phyloP scores from a whole-genome alignment of 1,140 invertebrate species.

The Leptinotarsa texana region DNA sequence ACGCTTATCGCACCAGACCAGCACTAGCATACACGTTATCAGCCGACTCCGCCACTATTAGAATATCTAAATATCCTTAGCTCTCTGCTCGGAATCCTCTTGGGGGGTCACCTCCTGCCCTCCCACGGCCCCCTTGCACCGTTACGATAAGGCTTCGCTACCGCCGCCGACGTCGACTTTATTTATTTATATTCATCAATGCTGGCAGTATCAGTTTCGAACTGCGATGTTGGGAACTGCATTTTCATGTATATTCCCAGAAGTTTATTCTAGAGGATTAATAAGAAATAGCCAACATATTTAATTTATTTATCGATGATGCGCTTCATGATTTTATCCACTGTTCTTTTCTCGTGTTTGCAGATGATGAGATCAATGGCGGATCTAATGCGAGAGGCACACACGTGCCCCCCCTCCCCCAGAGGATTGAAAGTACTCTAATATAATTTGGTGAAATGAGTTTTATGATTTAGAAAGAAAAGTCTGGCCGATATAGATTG shows the following conservation, averaged over 20 bases:
- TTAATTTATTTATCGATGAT: too few relatives aligned
- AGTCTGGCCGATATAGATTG: too few relatives aligned
- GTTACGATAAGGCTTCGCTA: conserved; percentile 47
- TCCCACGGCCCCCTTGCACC: conserved; percentile 44
- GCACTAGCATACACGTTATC: conserved; percentile 53
- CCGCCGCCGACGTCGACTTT: conserved; percentile 46
- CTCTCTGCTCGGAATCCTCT: conserved; percentile 38
- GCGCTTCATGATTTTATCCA: too few relatives aligned
- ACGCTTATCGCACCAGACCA: conserved; percentile 52
- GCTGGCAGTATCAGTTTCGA: conserved; percentile 54
- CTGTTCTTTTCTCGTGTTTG: too few relatives aligned
- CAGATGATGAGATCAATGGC: too few relatives aligned
- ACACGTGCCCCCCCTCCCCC: too few relatives aligned
- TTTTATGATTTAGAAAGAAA: too few relatives aligned
- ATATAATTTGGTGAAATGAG: too few relatives aligned
- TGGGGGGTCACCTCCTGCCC: conserved; percentile 22
- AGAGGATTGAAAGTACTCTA: too few relatives aligned
- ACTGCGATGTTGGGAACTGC: conserved; percentile 49
- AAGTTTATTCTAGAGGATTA: too few relatives aligned
- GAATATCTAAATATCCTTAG: conserved; percentile 58
- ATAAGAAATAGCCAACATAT: too few relatives aligned
- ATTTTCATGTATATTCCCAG: background rate
- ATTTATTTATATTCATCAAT: conserved; percentile 59
- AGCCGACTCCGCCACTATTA: conserved; percentile 55
- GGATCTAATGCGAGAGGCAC: too few relatives aligned